Evolutionary conservation across 2,888 invertebrate species (phyloP), one percentile per base, ranked within the genome.

Genomic region (Tromatobia lineatoria): DNA sequence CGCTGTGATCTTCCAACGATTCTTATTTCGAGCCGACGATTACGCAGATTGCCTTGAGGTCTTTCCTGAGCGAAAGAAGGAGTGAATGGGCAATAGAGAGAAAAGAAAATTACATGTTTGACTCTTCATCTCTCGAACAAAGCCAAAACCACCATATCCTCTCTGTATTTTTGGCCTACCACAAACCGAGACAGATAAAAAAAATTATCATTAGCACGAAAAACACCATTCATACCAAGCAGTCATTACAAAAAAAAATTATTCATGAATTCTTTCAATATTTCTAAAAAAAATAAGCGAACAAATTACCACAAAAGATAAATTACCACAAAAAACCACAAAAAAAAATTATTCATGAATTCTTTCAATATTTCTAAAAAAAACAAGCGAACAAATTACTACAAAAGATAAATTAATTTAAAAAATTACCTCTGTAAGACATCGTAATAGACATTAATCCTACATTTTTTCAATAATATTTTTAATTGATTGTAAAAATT

Each of bases 101-200:
- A 84, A 85, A 75, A 85, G 79, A 82, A 87, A 87, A 87, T 87
- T 86, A 85, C 86, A 83, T 67, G 79, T 54, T 84, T 77, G 84
- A 85, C 85, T 78, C 76, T 78, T 86, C 66, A 57, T 85, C 83
- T 85, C 75, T 64, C 83, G 82, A 75, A 67, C 78, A 74, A 74
- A 38, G 52, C 73, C 57, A 34, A 82, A 64, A 82, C 79, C 79
- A 47, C 78, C 47, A 29, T 69, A 78, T 82, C 82, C 78, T 74
- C 59, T 47, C 50, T 47, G 20, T 25, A 45, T 38, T 73, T 73
- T 73, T 15, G 13, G 57, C 25, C 15, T 1, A 57, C 57, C 23
- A 11, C 57, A 57, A 15, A 23, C 13, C 25, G 6, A 25, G 25
- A 11, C 25, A 64, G 57, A 82, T 15, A 18, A 42, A 47, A 67